A percentile compares a stretch with the other conserved stretches of the same genome.
Evolutionary conservation across 2,888 invertebrate genomes (phyloP).

Genomic region (Andrena fulva): DNA sequence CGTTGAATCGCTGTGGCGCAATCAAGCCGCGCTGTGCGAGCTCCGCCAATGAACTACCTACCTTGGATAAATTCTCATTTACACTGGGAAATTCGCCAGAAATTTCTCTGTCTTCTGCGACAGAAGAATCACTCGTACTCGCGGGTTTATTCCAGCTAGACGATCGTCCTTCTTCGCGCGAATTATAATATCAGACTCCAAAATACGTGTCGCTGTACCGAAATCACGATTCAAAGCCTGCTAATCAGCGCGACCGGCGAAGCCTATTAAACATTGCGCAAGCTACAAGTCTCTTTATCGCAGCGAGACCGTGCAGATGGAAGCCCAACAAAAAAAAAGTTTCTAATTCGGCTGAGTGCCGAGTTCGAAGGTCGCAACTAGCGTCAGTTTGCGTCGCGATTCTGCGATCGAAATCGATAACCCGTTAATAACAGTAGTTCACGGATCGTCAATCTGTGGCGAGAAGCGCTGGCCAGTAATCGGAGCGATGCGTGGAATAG

Average conservation of each 20-base stretch:
- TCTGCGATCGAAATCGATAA: not conserved
- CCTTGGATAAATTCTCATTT: conserved; percentile 30
- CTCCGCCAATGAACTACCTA: conserved; percentile 27
- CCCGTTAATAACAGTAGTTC: not conserved
- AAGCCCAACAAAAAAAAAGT: conserved; percentile 11
- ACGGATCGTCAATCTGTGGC: not conserved
- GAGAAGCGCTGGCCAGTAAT: not conserved
- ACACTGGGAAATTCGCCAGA: conserved; percentile 12
- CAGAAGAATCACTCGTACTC: not conserved
- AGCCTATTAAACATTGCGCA: conserved; percentile 15
- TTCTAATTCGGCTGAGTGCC: not conserved
- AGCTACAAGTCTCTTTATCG: conserved; percentile 13
- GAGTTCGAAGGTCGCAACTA: conserved; percentile 26
- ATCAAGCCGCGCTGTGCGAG: conserved; percentile 6
- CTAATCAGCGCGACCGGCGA: conserved; percentile 2
- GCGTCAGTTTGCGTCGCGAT: not conserved
- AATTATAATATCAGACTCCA: too few relatives aligned
- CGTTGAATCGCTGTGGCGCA: conserved; percentile 27
- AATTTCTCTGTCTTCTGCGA: not conserved
- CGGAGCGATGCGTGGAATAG: not conserved
- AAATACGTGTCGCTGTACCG: not conserved
- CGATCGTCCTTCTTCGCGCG: too few relatives aligned
- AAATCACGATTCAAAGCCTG: conserved; percentile 9
- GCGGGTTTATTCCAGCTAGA: not conserved
- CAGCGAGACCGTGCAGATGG: not conserved